Evolutionary conservation across 30 jellyfish, hydroid and myxozoan species (phyloP), one percentile per base, ranked within the genome.

Genomic region (Aurelia coerulea): DNA sequence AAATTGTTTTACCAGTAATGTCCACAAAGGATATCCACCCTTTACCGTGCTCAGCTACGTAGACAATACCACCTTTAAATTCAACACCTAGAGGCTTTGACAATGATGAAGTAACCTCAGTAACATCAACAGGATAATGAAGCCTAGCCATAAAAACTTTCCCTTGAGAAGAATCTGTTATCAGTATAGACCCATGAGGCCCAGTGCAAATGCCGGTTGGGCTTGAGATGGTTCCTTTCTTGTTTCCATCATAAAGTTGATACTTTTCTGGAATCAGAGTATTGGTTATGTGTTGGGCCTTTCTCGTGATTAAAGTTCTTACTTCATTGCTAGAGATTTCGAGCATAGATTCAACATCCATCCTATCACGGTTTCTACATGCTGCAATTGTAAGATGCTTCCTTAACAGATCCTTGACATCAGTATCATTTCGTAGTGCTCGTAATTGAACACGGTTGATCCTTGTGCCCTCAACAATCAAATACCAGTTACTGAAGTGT

Each of bases 201-300:
- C 68, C 68, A 59, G 5, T 59, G 68, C 68, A 59, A 59, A 59
- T 59, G 5, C 68, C 68, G 5, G 68, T 59, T 59, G 68, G 68
- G 31, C 68, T 59, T 59, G 68, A 59, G 68, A 59, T 59, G 68
- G 68, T 59, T 19, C 68, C 68, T 59, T 19, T 59, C 68, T 59
- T 59, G 68, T 59, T 59, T 5, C 68, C 68, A 59, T 59, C 68
- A 59, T 59, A 59, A 59, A 59, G 68, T 59, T 5, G 68, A 59
- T 59, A 59, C 5, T 59, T 59, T 59, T 59, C 68, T 59, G 31
- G 68, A 59, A 59, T 59, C 68, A 59, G 68, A 1, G 5, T 59
- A 59, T 59, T 59, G 19, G 68, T 59, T 59, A 59, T 59, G 68
- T 5, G 68, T 14, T 59, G 31, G 3, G 68, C 31, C 19, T 59